Conservation (phyloP, 2,888 invertebrate species). For the Protonemura montana region DNA sequence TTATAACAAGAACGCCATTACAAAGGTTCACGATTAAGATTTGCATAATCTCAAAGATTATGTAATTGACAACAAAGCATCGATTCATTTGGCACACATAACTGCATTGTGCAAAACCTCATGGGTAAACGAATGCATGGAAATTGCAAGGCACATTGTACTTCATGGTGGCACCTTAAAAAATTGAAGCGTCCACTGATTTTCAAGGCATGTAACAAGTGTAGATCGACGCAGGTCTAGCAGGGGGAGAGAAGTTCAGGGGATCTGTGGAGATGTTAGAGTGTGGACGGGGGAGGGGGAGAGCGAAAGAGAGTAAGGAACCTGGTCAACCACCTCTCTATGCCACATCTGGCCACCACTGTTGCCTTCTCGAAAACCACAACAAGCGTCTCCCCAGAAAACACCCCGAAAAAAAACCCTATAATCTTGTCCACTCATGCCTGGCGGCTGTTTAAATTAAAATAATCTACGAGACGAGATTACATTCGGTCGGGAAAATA, state of each 20-base stretch:
- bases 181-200: constrained; percentile 7
- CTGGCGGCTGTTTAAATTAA: neutral
- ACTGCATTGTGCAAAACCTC: neutral
- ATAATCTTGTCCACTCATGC: constrained; percentile 27
- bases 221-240: neutral
- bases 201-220: constrained; percentile 35
- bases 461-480: constrained; percentile 9
- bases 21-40: neutral
- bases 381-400: constrained; percentile 32
- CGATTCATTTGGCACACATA: neutral
- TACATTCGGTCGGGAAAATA: constrained; percentile 17
- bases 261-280: neutral
- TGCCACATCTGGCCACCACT: constrained; percentile 28
- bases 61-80: neutral
- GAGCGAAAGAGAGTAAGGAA: constrained; percentile 1
- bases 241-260: neutral
- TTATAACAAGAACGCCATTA: neutral
- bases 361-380: constrained; percentile 32
- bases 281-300: neutral
- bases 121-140: neutral
- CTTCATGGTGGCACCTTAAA: neutral
- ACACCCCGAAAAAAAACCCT: constrained; percentile 15
- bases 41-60: neutral
- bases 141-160: neutral
- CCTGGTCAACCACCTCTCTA: constrained; percentile 33